Percentiles rank a stretch among this genome's conserved stretches.
These are phyloP conservation scores for Camponotus pennsylvanicus DNA, from an alignment of 1,140 invertebrate genomes.

Conservation along the genomic window DNA sequence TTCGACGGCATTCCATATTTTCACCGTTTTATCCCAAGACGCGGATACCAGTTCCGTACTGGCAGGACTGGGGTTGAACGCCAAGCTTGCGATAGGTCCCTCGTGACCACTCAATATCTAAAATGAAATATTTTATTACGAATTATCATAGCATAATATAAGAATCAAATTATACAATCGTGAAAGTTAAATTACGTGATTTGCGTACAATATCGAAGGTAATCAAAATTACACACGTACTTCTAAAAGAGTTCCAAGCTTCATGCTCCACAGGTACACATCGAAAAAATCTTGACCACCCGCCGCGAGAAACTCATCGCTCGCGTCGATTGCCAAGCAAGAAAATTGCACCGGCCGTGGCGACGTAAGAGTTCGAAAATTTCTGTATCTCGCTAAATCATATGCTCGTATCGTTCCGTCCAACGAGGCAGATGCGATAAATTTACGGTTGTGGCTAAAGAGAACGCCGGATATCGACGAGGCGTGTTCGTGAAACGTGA, in stretches of 20 bases:
- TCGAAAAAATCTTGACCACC: constrained; percentile 98
- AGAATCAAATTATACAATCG: not conserved
- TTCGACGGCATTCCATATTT: constrained; percentile 96
- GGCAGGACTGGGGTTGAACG: constrained; percentile 92
- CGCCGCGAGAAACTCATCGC: constrained; percentile 96
- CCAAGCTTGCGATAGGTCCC: constrained; percentile 94
- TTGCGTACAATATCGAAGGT: not conserved
- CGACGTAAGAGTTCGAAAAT: constrained; percentile 98
- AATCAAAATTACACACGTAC: constrained; percentile 83
- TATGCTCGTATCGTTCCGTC: constrained; percentile 98
- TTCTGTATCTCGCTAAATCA: constrained; percentile 97
- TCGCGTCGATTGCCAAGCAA: constrained; percentile 95
- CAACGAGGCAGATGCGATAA: constrained; percentile 95
- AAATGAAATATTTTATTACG: constrained; percentile 32
- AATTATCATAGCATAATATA: not conserved
- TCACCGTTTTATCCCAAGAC: constrained; percentile 97
- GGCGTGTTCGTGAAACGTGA: constrained; percentile 97
- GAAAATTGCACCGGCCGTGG: constrained; percentile 96
- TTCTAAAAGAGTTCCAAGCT: constrained; percentile 96
- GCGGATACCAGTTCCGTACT: constrained; percentile 93
- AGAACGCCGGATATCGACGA: constrained; percentile 92
- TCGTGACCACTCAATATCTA: constrained; percentile 96
- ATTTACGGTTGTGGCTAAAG: constrained; percentile 97
- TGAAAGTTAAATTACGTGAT: not conserved
- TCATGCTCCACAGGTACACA: constrained; percentile 98